Percentiles rank a stretch among this genome's conserved stretches.
Evolutionary conservation across 2,113 vertebrate species (phyloP).

Genomic region (Ptychochromis oligacanthus): DNA sequence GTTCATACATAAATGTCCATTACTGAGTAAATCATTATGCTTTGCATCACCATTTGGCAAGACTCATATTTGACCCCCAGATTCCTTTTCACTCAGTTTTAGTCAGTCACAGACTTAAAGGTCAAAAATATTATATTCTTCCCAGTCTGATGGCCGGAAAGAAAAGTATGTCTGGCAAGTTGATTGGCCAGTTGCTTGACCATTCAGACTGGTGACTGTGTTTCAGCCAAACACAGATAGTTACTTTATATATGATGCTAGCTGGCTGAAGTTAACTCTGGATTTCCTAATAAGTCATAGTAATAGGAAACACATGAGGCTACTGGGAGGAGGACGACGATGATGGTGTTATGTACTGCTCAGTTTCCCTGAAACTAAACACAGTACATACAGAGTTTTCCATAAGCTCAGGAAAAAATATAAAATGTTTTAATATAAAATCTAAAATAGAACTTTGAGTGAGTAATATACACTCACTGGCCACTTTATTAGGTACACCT

Average conservation of each 20-base stretch:
- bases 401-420: not conserved
- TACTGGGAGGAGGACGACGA: not conserved
- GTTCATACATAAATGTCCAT: slow-evolving; percentile 21
- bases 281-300: not conserved
- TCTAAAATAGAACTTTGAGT: not conserved
- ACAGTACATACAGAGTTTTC: not conserved
- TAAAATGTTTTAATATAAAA: slow-evolving; percentile 2
- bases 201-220: too few relatives aligned
- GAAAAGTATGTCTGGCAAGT: not conserved
- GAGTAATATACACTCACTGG: not conserved
- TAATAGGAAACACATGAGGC: not conserved
- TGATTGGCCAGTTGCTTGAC: too few relatives aligned
- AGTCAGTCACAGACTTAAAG: slow-evolving; percentile 19
- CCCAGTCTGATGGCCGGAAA: not conserved
- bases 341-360: not conserved
- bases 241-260: not conserved
- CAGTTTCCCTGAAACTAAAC: not conserved
- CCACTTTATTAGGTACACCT: not conserved
- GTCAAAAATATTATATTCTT: slow-evolving; percentile 47
- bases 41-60: slow-evolving; percentile 45
- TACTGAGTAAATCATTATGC: slow-evolving; percentile 38
- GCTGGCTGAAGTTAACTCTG: not conserved
- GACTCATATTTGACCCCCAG: slow-evolving; percentile 3
- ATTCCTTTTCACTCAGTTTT: slow-evolving; percentile 18
- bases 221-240: too few relatives aligned